phyloP scores from a whole-genome alignment of 2,888 invertebrate species.

The Chymomyza fuscimana region DNA sequence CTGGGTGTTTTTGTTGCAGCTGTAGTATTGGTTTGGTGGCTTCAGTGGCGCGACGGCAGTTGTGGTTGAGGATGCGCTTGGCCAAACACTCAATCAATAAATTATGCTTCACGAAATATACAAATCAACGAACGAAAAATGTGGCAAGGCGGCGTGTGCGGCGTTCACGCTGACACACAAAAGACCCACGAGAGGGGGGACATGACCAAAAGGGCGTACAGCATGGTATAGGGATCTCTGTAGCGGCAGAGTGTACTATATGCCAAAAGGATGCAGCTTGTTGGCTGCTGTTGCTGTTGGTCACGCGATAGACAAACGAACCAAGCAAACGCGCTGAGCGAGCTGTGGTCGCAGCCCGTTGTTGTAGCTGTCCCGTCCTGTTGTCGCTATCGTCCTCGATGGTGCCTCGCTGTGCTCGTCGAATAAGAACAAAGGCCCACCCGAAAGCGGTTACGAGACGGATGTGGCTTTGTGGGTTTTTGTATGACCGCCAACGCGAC shows the following conservation, averaged over 20 bases:
- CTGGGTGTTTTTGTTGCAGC: constrained; percentile 39
- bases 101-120: constrained; percentile 71
- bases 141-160: constrained; percentile 15
- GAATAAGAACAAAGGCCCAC: constrained; percentile 17
- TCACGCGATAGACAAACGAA: constrained; percentile 61
- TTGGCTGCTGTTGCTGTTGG: constrained; percentile 32
- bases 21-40: neutral
- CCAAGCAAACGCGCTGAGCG: neutral
- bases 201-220: neutral
- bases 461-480: constrained; percentile 72
- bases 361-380: neutral
- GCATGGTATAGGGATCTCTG: neutral
- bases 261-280: neutral
- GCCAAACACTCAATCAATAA: constrained; percentile 75
- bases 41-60: neutral
- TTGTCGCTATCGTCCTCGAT: neutral
- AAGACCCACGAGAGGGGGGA: neutral
- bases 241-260: neutral
- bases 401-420: neutral
- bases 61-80: constrained; percentile 27
- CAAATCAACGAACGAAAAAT: constrained; percentile 60
- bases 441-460: constrained; percentile 42
- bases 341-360: constrained; percentile 18
- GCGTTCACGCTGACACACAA: constrained; percentile 28
- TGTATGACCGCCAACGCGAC: constrained; percentile 47